Evolutionary conservation across 2,888 invertebrate genomes (phyloP), one percentile per base, ranked within the genome.

Genomic region (Pheosia gnoma): DNA sequence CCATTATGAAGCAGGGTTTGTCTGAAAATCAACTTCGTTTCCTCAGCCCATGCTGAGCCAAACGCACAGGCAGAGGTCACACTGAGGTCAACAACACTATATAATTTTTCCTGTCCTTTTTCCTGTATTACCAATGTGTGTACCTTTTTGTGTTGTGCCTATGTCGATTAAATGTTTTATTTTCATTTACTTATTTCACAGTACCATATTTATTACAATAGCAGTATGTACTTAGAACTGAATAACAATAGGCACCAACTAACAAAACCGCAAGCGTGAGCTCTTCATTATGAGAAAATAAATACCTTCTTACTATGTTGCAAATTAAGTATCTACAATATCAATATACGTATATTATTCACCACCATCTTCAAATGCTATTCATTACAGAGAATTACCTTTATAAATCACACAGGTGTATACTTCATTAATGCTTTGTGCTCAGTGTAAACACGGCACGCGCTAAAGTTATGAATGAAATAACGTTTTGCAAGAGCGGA

Each of bases 401-500:
- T 43, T 58, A 59, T 13, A 61, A 59, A 57, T 39, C 13, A 56
- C 49, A 61, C 55, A 39, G 57, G 39, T 71, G 64, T 71, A 71
- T 76, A 71, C 74, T 76, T 71, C 65, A 59, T 57, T 57, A 65
- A 71, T 63, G 67, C 68, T 73, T 66, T 67, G 72, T 63, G 63
- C 83, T 71, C 81, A 76, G 82, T 92, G 89, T 91, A 75, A 68
- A 78, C 81, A 64, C 79, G 72, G 78, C 90, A 67, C 79, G 74
- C 68, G 70, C 75, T 75, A 84, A 90, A 91, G 86, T 93, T 93
- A 93, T 93, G 93, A 93, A 93, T 93, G 93, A 92, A 93, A 89
- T 90, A 91, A 88, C 82, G 89, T 93, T 93, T 93, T 90, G 93
- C 93, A 93, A 93, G 90, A 93, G 91, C 93, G 93, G 93, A 93